Percentiles rank a stretch among this genome's conserved stretches.
Conservation (phyloP, 2,113 vertebrate species). For the Lepus americanus region DNA sequence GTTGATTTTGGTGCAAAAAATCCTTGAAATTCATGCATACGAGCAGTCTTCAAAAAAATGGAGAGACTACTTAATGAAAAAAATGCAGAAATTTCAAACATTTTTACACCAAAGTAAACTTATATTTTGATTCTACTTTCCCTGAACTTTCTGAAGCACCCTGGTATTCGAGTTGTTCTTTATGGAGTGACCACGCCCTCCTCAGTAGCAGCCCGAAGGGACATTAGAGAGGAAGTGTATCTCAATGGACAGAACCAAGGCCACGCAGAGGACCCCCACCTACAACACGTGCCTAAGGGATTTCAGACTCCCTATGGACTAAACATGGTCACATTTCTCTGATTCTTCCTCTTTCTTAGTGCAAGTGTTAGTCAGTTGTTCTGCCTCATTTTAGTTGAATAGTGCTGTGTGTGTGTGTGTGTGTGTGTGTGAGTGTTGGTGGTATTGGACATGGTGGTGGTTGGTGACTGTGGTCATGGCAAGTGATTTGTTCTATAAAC, state of each 20-base stretch:
- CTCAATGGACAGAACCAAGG: neutral
- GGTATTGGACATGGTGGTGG: neutral
- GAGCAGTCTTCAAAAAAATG: no score
- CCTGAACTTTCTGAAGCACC: no score
- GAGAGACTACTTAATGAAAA: no score
- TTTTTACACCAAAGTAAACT: no score
- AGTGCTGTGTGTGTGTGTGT: neutral
- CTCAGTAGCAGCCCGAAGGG: neutral
- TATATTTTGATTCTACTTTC: no score
- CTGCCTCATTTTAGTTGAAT: neutral
- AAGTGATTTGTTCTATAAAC: neutral
- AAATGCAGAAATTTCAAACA: no score
- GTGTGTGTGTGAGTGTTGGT: neutral
- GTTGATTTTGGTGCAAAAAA: no score
- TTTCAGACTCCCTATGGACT: conserved; percentile 6
- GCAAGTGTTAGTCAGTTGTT: neutral
- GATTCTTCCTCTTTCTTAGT: neutral
- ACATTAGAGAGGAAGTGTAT: neutral
- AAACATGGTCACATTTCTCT: neutral
- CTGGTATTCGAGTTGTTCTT: neutral
- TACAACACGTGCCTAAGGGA: neutral
- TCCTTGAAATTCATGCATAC: no score
- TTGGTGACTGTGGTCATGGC: neutral
- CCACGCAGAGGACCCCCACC: neutral
- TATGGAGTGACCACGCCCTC: neutral